Base-by-base conservation (phyloP, 2,113 vertebrate species). In the Tachycineta bicolor region DNA sequence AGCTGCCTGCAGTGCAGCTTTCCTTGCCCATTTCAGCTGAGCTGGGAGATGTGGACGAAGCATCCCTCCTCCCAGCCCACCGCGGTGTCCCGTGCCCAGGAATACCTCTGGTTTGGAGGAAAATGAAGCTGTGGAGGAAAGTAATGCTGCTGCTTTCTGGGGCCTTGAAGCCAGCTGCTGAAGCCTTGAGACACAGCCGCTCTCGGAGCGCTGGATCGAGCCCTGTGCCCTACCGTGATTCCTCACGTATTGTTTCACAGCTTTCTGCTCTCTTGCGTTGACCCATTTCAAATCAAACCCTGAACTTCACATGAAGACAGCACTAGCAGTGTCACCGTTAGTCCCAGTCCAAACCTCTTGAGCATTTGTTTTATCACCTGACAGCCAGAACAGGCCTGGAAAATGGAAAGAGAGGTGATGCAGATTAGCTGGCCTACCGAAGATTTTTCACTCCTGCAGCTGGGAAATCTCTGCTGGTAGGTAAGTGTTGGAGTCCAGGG, bases 351-450 rank as follows among this genome's bases (percentile, higher is more conserved):
- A 90, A 90, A 81, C 22, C 52, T 63, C 70, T 39, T 63, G 47
- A 81, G 69, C 80, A 55, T 92, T 87, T 93, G 60, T 87, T 96
- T 90, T 87, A 63, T 49, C 78, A 69, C 49, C 52, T 87, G 70
- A 88, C 91, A 90, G 70, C 33, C 53, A 60, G 85, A 95, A 83
- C 8, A 1, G 62, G 85, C 62, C 90, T 91, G 80, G 65, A 92
- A 90, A 94, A 90, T 90, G 65, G 71, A 81, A 33, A 62, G 85
- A 81, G 80, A 89, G 87, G 87, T 80, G 74, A 76, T 89, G 41
- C 79, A 92, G 93, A 84, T 93, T 90, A 96, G 82, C 82, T 94
- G 55, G 50, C 53, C 78, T 94, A 44, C 81, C 87, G 87, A 75
- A 76, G 78, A 62, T 67, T 90, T 93, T 69, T 91, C 69, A 68